Evolutionary conservation across 2,797 vertebrate species (phyloP), one percentile per base, ranked within the genome.

Genomic region (Graptemys geographica): DNA sequence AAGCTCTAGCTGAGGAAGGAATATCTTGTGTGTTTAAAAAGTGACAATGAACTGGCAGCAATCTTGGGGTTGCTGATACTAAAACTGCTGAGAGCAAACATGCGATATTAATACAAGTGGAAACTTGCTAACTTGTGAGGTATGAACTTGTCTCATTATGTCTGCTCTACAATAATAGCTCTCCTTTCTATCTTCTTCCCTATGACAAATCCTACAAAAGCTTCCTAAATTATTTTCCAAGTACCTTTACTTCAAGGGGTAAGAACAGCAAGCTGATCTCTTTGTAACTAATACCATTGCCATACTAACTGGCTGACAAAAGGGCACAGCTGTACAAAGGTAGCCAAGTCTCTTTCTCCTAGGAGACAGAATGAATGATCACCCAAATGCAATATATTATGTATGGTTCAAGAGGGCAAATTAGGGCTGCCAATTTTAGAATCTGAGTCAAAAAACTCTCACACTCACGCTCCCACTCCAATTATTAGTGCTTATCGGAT

Each of bases 401-500:
- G 25, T 47, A 76, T 76, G 74, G 74, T 49, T 76, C 44, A 76
- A 31, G 27, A 31, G 44, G 74, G 8, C 74, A 78, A 78, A 52
- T 6, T 52, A 37, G 11, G 19, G 47, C 47, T 18, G 4, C 37
- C 65, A 7, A 5, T 59, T 81, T 51, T 16, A 44, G 76, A 69
- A 55, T 12, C 15, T 51, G 53, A 81, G 47, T 72, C 37, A 72
- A 37, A 41, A 31, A 19, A 84, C 51, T 21, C 44, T 65, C 37
- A 2, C 44, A 53, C 27, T 41, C 47, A 53, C 11, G 15, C 51
- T 51, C 51, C 5, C 51, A 44, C 11, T 59, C n/a, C 84, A 55
- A 41, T 56, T 57, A n/a, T 76, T 44, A 81, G n/a, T 27, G n/a
- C 37, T 23, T 6, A 19, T 0, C 0, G 51, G 0, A 0, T 23